A percentile compares a stretch with the other conserved stretches of the same genome.
These are phyloP conservation scores for Meandrusa payeni DNA, from an alignment of 2,888 invertebrate genomes.

Conservation along the genomic window DNA sequence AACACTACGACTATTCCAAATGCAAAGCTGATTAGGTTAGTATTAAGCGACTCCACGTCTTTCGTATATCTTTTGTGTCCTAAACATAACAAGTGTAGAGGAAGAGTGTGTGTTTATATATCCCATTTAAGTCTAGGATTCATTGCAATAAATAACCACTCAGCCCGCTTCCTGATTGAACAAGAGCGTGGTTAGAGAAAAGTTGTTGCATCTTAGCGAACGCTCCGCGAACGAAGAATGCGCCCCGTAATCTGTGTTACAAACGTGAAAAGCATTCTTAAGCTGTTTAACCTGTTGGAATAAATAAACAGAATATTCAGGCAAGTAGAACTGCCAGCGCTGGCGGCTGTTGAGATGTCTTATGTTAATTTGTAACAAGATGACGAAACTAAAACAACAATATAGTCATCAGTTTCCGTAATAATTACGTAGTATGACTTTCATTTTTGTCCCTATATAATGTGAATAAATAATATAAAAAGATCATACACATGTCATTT, in stretches of 20 bases:
- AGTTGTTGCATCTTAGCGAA: constrained; percentile 19
- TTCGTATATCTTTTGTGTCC: too few relatives aligned
- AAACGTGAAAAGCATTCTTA: constrained; percentile 24
- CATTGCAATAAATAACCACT: constrained; percentile 15
- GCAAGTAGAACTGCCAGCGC: constrained; percentile 1
- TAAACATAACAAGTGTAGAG: background rate
- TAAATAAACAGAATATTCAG: constrained; percentile 20
- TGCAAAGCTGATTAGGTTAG: too few relatives aligned
- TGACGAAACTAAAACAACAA: constrained; percentile 1
- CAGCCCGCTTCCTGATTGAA: constrained; percentile 20
- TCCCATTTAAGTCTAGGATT: constrained; percentile 2
- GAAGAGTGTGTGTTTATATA: background rate
- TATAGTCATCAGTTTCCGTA: constrained; percentile 11
- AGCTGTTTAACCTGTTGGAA: constrained; percentile 21
- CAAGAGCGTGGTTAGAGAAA: constrained; percentile 20
- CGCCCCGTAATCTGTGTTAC: constrained; percentile 19
- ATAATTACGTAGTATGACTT: too few relatives aligned
- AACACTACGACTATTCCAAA: too few relatives aligned
- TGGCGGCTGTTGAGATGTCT: constrained; percentile 39
- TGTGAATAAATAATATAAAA: too few relatives aligned
- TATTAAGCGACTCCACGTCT: too few relatives aligned
- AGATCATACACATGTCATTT: too few relatives aligned
- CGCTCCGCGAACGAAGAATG: constrained; percentile 19
- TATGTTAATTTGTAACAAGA: constrained; percentile 1
- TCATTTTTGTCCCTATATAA: too few relatives aligned